These are phyloP conservation scores for Eudasyphora cyanicolor DNA, from an alignment of 2,888 invertebrate genomes.

Conservation along the genomic window DNA sequence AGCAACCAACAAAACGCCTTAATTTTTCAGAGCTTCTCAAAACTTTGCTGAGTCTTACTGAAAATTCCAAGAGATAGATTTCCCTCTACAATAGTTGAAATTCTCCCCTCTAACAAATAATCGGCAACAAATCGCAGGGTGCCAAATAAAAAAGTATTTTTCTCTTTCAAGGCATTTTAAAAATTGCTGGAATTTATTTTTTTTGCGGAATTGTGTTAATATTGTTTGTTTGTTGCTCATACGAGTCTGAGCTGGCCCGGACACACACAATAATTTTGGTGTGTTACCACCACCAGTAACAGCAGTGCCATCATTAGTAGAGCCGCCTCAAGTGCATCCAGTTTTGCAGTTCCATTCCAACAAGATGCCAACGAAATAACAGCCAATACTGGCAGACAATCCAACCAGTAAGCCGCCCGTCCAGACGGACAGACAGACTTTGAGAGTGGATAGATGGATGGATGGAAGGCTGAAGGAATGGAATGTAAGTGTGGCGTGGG, in stretches of 20 bases:
- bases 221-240: neutral
- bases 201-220: neutral
- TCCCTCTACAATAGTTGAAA: too few relatives aligned
- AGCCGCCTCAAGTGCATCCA: neutral
- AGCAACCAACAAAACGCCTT: too few relatives aligned
- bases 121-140: neutral
- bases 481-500: neutral
- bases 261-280: neutral
- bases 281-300: neutral
- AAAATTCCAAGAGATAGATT: too few relatives aligned
- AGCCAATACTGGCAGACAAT: neutral
- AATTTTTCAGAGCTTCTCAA: too few relatives aligned
- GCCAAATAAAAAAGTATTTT: neutral
- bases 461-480: neutral
- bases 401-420: neutral
- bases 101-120: too few relatives aligned
- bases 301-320: conserved; percentile 10
- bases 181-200: neutral
- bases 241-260: neutral
- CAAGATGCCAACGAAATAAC: conserved; percentile 1
- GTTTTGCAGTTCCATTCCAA: neutral
- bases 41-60: too few relatives aligned
- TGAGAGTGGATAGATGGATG: neutral
- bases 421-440: neutral
- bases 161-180: neutral